Conservation (phyloP, 2,888 invertebrate species). For the Hypercompe scribonia region DNA sequence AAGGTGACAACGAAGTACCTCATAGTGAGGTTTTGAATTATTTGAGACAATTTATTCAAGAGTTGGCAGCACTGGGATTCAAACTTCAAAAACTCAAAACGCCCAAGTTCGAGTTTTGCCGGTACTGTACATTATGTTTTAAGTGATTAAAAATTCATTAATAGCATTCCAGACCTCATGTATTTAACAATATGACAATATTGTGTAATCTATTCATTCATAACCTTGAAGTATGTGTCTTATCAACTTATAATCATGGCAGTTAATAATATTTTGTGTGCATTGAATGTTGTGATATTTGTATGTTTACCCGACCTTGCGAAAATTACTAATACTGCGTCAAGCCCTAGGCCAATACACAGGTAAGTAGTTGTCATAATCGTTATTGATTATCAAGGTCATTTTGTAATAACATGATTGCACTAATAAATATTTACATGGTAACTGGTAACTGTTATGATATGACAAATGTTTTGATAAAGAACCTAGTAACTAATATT, state of each 20-base stretch:
- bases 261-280: constrained; percentile 1
- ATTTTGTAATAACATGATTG: constrained; percentile 13
- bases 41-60: neutral
- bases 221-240: constrained; percentile 38
- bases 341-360: constrained; percentile 5
- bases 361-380: constrained; percentile 38
- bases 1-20: too few relatives aligned
- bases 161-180: neutral
- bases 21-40: neutral
- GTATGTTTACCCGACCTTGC: constrained; percentile 7
- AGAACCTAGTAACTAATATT: neutral
- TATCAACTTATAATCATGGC: constrained; percentile 17
- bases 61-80: neutral
- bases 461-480: neutral
- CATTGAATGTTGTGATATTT: constrained; percentile 4
- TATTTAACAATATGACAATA: constrained; percentile 6
- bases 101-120: constrained; percentile 20
- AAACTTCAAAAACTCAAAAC: constrained; percentile 10
- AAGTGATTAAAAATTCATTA: neutral
- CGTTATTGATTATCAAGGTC: constrained; percentile 40
- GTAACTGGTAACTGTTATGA: neutral
- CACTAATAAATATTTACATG: neutral
- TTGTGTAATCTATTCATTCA: constrained; percentile 14
- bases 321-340: constrained; percentile 5
- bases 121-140: constrained; percentile 37